Percentiles rank a stretch among this genome's conserved stretches.
These are phyloP conservation scores for Phymatocera aterrima DNA, from an alignment of 2,888 invertebrate genomes.

Conservation along the genomic window DNA sequence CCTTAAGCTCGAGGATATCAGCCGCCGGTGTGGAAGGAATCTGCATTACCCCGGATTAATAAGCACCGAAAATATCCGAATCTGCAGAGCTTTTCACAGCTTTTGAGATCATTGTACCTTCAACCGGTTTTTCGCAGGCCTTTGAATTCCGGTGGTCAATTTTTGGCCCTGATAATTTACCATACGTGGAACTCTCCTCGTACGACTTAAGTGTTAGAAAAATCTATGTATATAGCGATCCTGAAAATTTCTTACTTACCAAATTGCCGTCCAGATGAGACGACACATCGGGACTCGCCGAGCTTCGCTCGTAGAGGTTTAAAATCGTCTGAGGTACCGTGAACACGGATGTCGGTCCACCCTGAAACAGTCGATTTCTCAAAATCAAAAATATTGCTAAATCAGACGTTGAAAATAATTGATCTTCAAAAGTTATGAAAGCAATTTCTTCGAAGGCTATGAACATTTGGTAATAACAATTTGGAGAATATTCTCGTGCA, in stretches of 20 bases:
- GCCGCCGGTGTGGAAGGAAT: neutral
- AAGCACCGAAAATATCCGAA: neutral
- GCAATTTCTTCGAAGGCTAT: too few species aligned
- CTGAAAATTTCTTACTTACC: constrained; percentile 63
- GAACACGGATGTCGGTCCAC: constrained; percentile 68
- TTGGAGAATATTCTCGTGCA: neutral
- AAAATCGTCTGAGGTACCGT: constrained; percentile 75
- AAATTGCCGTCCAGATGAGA: constrained; percentile 67
- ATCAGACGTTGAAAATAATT: too few species aligned
- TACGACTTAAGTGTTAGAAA: too few species aligned
- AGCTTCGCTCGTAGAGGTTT: constrained; percentile 73
- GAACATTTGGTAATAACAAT: too few species aligned
- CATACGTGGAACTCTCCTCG: too few species aligned
- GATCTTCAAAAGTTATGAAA: too few species aligned
- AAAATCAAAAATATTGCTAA: constrained; percentile 34
- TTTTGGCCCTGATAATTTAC: too few species aligned
- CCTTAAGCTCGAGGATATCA: neutral
- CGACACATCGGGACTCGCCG: constrained; percentile 72
- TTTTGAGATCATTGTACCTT: neutral
- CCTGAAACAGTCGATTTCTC: constrained; percentile 64
- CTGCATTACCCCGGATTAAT: constrained; percentile 20
- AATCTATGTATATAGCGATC: neutral
- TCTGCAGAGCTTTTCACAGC: neutral
- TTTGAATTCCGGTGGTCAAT: too few species aligned
- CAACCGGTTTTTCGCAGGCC: too few species aligned